phyloP scores from a whole-genome alignment of 2,888 invertebrate species.

The Andrena hattorfiana region DNA sequence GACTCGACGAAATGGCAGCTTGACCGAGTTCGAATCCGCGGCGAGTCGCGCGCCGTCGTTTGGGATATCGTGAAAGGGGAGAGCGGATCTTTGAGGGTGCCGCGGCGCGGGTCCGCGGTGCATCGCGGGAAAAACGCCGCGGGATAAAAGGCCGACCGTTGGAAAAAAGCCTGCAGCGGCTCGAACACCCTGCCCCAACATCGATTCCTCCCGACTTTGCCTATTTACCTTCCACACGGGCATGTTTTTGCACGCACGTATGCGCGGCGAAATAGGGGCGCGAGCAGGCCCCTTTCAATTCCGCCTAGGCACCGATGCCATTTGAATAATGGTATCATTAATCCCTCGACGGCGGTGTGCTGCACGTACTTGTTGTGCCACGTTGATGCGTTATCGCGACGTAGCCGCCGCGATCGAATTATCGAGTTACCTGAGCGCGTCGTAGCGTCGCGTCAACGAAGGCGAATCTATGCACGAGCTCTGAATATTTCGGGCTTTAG shows the following conservation, averaged over 20 bases:
- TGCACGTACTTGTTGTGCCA: constrained; percentile 33
- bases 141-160: constrained; percentile 30
- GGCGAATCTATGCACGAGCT: background rate
- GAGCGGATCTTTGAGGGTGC: constrained; percentile 48
- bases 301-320: constrained; percentile 34
- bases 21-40: constrained; percentile 63
- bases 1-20: constrained; percentile 67
- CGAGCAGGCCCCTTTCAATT: constrained; percentile 38
- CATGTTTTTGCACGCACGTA: constrained; percentile 29
- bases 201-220: constrained; percentile 31
- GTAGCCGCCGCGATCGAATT: constrained; percentile 29
- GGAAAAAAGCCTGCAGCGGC: constrained; percentile 29
- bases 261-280: constrained; percentile 17
- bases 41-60: constrained; percentile 18
- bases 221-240: constrained; percentile 34
- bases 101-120: constrained; percentile 7
- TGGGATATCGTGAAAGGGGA: constrained; percentile 35
- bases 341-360: constrained; percentile 32
- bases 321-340: constrained; percentile 63
- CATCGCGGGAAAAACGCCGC: constrained; percentile 36
- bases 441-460: background rate
- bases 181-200: background rate
- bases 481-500: background rate
- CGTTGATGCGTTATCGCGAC: background rate
- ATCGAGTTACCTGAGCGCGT: constrained; percentile 31